Evolutionary conservation across 2,113 vertebrate genomes (phyloP), one percentile per base, ranked within the genome.

Genomic region (Saccopteryx bilineata): DNA sequence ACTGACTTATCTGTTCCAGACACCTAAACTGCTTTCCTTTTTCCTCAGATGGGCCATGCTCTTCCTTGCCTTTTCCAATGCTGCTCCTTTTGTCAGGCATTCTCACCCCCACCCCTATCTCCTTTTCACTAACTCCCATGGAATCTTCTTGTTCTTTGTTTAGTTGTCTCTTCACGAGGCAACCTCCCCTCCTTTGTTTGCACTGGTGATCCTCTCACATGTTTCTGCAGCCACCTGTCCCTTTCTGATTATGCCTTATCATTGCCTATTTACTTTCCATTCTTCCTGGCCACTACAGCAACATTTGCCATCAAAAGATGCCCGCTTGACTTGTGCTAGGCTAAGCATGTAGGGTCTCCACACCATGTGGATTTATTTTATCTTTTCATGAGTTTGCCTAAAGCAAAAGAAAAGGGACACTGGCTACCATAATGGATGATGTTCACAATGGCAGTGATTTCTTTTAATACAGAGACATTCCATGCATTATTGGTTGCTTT

Each of bases 321-420:
- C 31, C 58, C 85, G 39, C 13, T 75, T 71, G 76, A 21, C 46
- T 71, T 78, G 54, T 69, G 31, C 68, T 78, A 13, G 69, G 63
- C 24, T 24, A 14, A 48, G 60, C 72, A 24, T 15, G 2, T 19
- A 18, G 48, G 21, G 0, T 39, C 23, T 83, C 66, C 24, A 85
- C 39, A 68, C 52, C 48, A 21, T 13, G 68, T 79, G 82, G 50
- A 24, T 71, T 90, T 80, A 31, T 31, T 83, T 93, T 12, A 39
- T 63, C n/a, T 91, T 33, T n/a, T 94, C 91, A 79, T 74, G 69
- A 96, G 19, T 91, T 75, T 93, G 52, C 83, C 68, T 80, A 48
- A 81, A 91, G 78, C 61, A 74, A 82, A 94, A 93, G 66, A 76
- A 92, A 84, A 74, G 48, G 63, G 46, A 33, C 83, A n/a, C 2